Base-by-base conservation (phyloP, 2,113 vertebrate genomes). In the Oncorhynchus tshawytscha region DNA sequence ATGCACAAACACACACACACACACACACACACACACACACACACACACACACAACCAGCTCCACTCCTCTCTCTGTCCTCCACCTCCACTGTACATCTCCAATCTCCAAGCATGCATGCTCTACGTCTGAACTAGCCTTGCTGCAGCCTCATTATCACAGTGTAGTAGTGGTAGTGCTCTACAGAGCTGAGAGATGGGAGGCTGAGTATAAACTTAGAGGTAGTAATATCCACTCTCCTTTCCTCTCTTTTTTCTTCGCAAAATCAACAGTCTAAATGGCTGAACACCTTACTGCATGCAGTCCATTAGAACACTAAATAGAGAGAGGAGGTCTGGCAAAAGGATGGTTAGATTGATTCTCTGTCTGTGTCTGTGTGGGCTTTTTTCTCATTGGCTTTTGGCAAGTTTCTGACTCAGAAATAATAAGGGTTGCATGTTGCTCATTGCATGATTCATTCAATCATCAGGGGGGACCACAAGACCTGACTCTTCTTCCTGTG, bases 251-350 rank as follows among this genome's bases (percentile, higher is more conserved):
- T 11, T 45, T 45, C 39, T 45, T 45, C 9, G 2, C 39, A 45
- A 45, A 9, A 62, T 71, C 11, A 9, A 34, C 49, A 76, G 51
- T 22, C 73, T 79, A 65, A 65, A 71, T 84, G 51, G 22, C 75
- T 80, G 64, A 65, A 69, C 82, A 83, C 85, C 59, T 87, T 81
- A 79, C 51, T 22, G 65, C 66, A 12, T 20, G 65, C 66, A 12
- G 1, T 27, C 73, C 70, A 73, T 82, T 81, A 72, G 81, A 73
- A 78, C 22, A 18, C 45, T 66, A 67, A 73, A 64, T 62, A 66
- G 25, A 57, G 31, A 39, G 39, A 59, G 66, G 64, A 20, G 77
- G 34, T 67, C 39, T 51, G 1, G 11, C 74, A 65, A 71, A 27
- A 81, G 15, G 16, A 67, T 60, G 68, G 75, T 16, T 45, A 67